phyloP scores from a whole-genome alignment of 1,140 invertebrate genomes.

The Trichonephila clavipes region DNA sequence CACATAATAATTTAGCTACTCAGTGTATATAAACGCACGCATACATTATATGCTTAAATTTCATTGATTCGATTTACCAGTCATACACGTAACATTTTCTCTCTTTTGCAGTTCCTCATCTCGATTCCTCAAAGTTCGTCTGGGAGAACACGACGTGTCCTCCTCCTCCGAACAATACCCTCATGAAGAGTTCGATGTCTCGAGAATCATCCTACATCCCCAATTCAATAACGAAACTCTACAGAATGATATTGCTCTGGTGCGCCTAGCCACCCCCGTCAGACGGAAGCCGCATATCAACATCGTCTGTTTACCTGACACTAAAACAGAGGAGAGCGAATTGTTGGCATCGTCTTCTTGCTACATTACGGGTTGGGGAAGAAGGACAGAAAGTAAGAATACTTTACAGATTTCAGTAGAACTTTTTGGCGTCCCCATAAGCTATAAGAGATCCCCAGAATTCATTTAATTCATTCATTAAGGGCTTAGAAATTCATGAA shows the following conservation, averaged over 20 bases:
- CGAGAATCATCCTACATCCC: conserved; percentile 78
- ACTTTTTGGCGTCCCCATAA: too few species aligned
- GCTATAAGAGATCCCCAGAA: too few species aligned
- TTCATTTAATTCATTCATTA: too few species aligned
- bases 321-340: conserved; percentile 12
- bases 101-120: conserved; percentile 60
- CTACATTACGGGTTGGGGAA: conserved; percentile 85
- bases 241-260: conserved; percentile 82
- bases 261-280: conserved; percentile 80
- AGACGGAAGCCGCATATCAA: conserved; percentile 80
- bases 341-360: conserved; percentile 80
- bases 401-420: too few species aligned
- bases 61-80: too few species aligned
- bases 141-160: conserved; percentile 83
- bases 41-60: too few species aligned
- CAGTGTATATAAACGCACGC: too few species aligned
- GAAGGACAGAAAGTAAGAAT: conserved; percentile 81
- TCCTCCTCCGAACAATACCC: conserved; percentile 79
- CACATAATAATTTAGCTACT: too few species aligned
- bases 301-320: conserved; percentile 82
- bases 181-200: conserved; percentile 79
- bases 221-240: conserved; percentile 81
- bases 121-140: conserved; percentile 83
- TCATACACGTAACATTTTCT: neutral
- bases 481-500: too few species aligned